Percentiles rank a stretch among this genome's conserved stretches.
phyloP scores from a whole-genome alignment of 1,140 invertebrate species.

The Andricus grossulariae region DNA sequence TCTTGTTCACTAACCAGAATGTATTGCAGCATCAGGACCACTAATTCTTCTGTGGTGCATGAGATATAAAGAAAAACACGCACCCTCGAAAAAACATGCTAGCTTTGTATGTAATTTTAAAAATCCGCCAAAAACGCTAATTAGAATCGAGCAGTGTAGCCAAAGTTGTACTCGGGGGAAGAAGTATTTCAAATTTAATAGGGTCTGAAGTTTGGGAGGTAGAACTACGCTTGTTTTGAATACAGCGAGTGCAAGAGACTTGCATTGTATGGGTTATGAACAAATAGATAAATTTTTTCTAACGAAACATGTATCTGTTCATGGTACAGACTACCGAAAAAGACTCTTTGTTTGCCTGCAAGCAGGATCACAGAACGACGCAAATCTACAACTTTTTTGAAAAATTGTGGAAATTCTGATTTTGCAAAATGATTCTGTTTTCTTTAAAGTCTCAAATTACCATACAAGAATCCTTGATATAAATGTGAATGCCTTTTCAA shows the following conservation, averaged over 20 bases:
- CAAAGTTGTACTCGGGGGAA: slow-evolving; percentile 21
- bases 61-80: too few relatives aligned
- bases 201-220: not conserved
- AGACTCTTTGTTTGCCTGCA: slow-evolving; percentile 33
- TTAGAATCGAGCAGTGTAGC: slow-evolving; percentile 19
- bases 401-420: slow-evolving; percentile 30
- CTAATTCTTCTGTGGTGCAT: slow-evolving; percentile 17
- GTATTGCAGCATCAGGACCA: slow-evolving; percentile 18
- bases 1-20: slow-evolving; percentile 14
- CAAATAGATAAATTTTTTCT: not conserved
- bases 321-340: slow-evolving; percentile 29
- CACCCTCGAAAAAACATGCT: not conserved
- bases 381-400: slow-evolving; percentile 36
- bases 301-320: too few relatives aligned
- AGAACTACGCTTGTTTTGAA: slow-evolving; percentile 12
- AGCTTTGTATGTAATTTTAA: not conserved
- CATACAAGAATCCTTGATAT: too few relatives aligned
- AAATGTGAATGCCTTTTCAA: slow-evolving; percentile 36
- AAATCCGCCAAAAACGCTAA: slow-evolving; percentile 37
- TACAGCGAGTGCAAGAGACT: slow-evolving; percentile 6
- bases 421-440: too few relatives aligned
- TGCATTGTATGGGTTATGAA: slow-evolving; percentile 2
- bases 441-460: too few relatives aligned
- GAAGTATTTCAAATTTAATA: slow-evolving; percentile 22
- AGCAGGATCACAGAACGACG: slow-evolving; percentile 5